These are phyloP conservation scores for Melipona quadrifasciata DNA, from an alignment of 1,140 invertebrate species.

Conservation along the genomic window DNA sequence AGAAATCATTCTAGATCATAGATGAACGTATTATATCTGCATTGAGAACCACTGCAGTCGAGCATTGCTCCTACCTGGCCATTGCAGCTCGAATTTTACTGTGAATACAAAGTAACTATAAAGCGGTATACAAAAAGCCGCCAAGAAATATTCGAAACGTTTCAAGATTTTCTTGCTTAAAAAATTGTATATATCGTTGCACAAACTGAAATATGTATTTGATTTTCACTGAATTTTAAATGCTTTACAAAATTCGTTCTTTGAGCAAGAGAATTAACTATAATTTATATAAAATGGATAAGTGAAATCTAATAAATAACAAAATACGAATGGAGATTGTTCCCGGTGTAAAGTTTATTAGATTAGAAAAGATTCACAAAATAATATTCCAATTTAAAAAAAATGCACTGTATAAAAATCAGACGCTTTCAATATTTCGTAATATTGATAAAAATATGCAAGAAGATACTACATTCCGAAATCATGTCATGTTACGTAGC, in stretches of 20 bases:
- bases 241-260: not conserved
- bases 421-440: not conserved
- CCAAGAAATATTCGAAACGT: not conserved
- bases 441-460: not conserved
- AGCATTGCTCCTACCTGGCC: conserved; percentile 20
- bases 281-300: not conserved
- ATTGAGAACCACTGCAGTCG: conserved; percentile 21
- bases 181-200: not conserved
- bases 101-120: conserved; percentile 23
- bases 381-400: not conserved
- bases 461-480: not conserved
- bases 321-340: not conserved
- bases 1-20: not conserved
- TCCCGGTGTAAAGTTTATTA: not conserved
- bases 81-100: conserved; percentile 26
- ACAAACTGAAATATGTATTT: not conserved
- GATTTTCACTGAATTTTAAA: not conserved
- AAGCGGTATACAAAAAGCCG: conserved; percentile 7
- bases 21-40: not conserved
- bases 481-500: not conserved
- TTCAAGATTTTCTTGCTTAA: not conserved
- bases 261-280: not conserved
- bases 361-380: not conserved
- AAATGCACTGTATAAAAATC: not conserved
- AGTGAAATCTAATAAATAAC: not conserved